Conservation (phyloP, 2,888 invertebrate species). For the Ichneumoninae sp. region DNA sequence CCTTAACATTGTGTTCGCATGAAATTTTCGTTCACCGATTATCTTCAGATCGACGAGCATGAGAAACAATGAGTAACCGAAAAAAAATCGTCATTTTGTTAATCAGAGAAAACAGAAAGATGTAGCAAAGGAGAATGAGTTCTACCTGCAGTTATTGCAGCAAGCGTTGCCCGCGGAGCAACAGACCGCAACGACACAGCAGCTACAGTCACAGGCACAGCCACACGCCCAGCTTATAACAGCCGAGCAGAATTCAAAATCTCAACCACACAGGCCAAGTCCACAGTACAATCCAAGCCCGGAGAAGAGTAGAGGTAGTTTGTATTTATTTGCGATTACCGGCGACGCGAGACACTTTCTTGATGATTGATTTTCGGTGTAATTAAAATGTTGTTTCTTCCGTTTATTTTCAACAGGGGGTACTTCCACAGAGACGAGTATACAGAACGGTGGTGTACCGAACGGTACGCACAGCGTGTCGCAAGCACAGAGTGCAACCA, state of each 20-base stretch:
- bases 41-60: slow-evolving; percentile 1
- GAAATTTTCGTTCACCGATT: slow-evolving; percentile 32
- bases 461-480: slow-evolving; percentile 78
- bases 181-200: slow-evolving; percentile 81
- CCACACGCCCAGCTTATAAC: slow-evolving; percentile 77
- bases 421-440: slow-evolving; percentile 76
- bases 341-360: not conserved
- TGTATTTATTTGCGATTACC: slow-evolving; percentile 77
- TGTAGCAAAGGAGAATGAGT: slow-evolving; percentile 97
- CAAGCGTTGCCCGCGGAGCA: slow-evolving; percentile 93
- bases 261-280: slow-evolving; percentile 81
- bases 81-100: slow-evolving; percentile 53
- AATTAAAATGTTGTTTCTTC: slow-evolving; percentile 16
- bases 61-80: slow-evolving; percentile 32
- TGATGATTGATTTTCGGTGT: not conserved
- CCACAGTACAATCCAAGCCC: slow-evolving; percentile 84
- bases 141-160: slow-evolving; percentile 95
- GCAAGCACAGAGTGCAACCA: slow-evolving; percentile 79
- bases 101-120: slow-evolving; percentile 94
- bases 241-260: slow-evolving; percentile 81
- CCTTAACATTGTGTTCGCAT: slow-evolving; percentile 6
- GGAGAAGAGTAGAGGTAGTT: slow-evolving; percentile 85
- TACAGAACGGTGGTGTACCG: slow-evolving; percentile 82
- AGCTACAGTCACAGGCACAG: slow-evolving; percentile 79
- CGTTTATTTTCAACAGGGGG: slow-evolving; percentile 70